Percentiles rank a stretch among this genome's conserved stretches.
Conservation (phyloP, 2,113 vertebrate genomes). For the Chaenogobius annularis region DNA sequence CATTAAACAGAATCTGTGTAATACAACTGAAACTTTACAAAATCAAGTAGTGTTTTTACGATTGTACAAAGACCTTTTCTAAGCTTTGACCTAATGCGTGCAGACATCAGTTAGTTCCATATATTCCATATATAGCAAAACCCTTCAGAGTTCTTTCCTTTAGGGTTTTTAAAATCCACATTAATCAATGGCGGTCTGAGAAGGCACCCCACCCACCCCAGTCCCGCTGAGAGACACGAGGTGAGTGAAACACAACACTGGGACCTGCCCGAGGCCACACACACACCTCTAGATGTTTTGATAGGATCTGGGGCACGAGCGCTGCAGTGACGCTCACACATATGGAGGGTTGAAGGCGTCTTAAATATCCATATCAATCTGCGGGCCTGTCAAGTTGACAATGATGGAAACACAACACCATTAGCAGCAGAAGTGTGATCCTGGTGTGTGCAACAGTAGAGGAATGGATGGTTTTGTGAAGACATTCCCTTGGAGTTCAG, state of each 20-base stretch:
- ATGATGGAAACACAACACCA: constrained; percentile 72
- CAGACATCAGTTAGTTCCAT: not conserved
- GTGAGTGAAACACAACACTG: constrained; percentile 55
- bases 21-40: not conserved
- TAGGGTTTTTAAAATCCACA: constrained; percentile 29
- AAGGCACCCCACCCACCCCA: constrained; percentile 11
- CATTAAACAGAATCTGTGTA: not conserved
- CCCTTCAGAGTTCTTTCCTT: constrained; percentile 41
- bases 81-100: not conserved
- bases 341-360: constrained; percentile 66
- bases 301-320: constrained; percentile 47
- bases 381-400: constrained; percentile 70
- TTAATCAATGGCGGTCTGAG: constrained; percentile 35
- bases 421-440: constrained; percentile 46
- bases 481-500: constrained; percentile 51
- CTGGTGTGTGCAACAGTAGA: constrained; percentile 68
- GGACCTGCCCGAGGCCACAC: constrained; percentile 39
- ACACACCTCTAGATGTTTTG: constrained; percentile 33
- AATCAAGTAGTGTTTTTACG: not conserved
- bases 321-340: constrained; percentile 55
- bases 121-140: not conserved
- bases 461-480: constrained; percentile 62
- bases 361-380: constrained; percentile 81
- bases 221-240: constrained; percentile 33
- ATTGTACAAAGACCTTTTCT: not conserved